Evolutionary conservation across 2,797 vertebrate species (phyloP).

Genomic region (Smutsia gigantea): DNA sequence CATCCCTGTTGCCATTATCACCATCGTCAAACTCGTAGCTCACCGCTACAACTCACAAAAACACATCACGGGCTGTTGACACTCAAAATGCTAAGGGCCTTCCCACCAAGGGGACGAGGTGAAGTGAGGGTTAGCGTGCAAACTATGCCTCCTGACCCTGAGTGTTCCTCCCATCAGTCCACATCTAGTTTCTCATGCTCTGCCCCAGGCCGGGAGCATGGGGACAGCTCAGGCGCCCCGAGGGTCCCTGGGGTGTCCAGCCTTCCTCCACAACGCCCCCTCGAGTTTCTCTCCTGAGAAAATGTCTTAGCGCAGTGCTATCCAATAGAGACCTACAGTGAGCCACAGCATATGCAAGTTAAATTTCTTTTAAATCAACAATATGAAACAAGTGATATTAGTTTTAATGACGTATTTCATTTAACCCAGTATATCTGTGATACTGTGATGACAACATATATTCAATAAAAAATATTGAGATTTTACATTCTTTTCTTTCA

Average conservation of each 20-base stretch:
- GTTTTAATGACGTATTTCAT: neutral
- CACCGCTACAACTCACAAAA: no score
- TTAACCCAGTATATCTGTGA: neutral
- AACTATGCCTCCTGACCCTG: no score
- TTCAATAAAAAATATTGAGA: neutral
- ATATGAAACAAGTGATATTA: neutral
- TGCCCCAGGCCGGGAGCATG: neutral
- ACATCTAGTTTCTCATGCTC: no score
- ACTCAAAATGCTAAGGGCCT: no score
- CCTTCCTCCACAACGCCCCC: neutral
- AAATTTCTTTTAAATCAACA: neutral
- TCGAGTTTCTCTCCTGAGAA: neutral
- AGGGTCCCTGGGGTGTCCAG: neutral
- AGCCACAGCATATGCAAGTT: neutral
- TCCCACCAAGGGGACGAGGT: no score
- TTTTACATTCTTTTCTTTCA: neutral
- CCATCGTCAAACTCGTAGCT: neutral
- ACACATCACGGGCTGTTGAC: no score
- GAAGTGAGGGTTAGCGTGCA: no score
- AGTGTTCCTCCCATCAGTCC: no score
- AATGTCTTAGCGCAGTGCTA: neutral
- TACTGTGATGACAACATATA: neutral
- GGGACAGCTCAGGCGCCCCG: accelerated
- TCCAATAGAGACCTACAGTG: neutral
- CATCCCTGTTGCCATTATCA: accelerated